phyloP scores from a whole-genome alignment of 2,797 vertebrate genomes.

The Malacoctenus gilli region DNA sequence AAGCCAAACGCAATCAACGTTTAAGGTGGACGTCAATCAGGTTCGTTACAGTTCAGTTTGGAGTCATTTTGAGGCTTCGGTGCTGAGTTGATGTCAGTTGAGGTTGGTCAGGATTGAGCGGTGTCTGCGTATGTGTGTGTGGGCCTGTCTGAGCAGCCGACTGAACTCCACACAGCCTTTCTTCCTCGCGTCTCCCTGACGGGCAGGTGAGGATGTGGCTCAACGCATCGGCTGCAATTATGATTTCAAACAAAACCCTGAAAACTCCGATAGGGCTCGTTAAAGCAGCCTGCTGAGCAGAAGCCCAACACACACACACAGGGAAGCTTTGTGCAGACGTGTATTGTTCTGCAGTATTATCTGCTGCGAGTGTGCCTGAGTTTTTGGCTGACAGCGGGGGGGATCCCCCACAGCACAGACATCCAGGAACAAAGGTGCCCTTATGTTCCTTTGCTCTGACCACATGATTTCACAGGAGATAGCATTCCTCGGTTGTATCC shows the following conservation, averaged over 20 bases:
- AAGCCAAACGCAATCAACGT: too few species aligned
- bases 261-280: conserved; percentile 11
- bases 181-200: conserved; percentile 19
- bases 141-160: conserved; percentile 59
- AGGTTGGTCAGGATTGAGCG: conserved; percentile 14
- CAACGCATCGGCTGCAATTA: conserved; percentile 12
- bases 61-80: too few species aligned
- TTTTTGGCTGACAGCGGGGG: conserved; percentile 61
- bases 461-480: conserved; percentile 65
- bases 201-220: conserved; percentile 59
- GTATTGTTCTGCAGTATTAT: conserved; percentile 3
- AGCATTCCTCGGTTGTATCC: conserved; percentile 60
- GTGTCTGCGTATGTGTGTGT: conserved; percentile 12
- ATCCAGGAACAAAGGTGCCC: conserved; percentile 57
- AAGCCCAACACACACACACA: background rate
- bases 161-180: conserved; percentile 24
- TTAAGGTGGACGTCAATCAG: too few species aligned
- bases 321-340: conserved; percentile 8
- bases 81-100: too few species aligned
- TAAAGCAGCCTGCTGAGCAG: conserved; percentile 1
- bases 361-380: conserved; percentile 23
- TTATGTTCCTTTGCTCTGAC: conserved; percentile 61
- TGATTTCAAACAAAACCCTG: conserved; percentile 8
- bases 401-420: conserved; percentile 56
- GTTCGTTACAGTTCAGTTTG: too few species aligned